phyloP scores from a whole-genome alignment of 2,113 vertebrate genomes.

The Lepus europaeus region DNA sequence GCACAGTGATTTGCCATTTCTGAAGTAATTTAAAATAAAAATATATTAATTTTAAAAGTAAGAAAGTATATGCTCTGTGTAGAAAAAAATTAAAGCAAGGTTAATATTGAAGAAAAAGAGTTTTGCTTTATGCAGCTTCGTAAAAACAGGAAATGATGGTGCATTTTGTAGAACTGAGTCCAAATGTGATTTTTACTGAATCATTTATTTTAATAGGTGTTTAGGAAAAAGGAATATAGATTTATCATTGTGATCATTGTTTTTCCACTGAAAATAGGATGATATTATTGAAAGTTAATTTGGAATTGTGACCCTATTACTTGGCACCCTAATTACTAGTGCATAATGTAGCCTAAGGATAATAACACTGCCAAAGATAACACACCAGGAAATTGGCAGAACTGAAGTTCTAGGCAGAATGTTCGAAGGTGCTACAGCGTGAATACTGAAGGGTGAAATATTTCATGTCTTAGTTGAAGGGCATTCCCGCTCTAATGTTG shows the following conservation, averaged over 20 bases:
- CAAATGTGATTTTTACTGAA: conserved; percentile 77
- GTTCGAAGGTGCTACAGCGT: conserved; percentile 53
- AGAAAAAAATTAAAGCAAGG: not conserved
- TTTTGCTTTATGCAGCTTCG: not conserved
- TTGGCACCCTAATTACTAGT: conserved; percentile 84
- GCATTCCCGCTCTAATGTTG: conserved; percentile 63
- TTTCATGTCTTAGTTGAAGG: conserved; percentile 65
- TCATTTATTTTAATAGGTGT: conserved; percentile 77
- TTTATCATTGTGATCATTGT: conserved; percentile 76
- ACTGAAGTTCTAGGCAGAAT: conserved; percentile 73
- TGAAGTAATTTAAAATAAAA: not conserved
- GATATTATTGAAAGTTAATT: conserved; percentile 85
- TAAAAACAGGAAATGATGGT: not conserved
- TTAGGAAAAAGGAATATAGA: conserved; percentile 74
- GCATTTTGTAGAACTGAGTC: conserved; percentile 47
- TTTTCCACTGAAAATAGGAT: conserved; percentile 80
- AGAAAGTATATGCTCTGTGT: not conserved
- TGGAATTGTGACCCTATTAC: conserved; percentile 78
- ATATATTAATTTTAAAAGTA: not conserved
- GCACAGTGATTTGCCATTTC: not conserved
- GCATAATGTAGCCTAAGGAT: conserved; percentile 74
- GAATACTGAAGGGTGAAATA: conserved; percentile 56
- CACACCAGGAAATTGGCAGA: conserved; percentile 64
- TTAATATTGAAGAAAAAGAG: not conserved
- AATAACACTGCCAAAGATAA: conserved; percentile 73